Conservation (phyloP, 2,888 invertebrate genomes). For the Himalopsyche kuldschensis region DNA sequence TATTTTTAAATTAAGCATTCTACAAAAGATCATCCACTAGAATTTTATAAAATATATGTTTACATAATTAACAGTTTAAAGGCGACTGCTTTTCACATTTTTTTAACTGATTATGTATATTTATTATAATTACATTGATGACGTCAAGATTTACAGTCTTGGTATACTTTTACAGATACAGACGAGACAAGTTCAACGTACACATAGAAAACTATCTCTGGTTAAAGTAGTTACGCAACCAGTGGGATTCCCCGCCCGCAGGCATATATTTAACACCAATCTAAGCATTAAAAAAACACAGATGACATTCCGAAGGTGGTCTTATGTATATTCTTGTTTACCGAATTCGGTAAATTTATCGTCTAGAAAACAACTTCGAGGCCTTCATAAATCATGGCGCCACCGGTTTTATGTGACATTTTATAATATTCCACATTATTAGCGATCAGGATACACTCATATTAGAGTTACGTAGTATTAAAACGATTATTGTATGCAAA, state of each 20-base stretch:
- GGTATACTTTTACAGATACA: background rate
- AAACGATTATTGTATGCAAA: background rate
- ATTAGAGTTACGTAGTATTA: background rate
- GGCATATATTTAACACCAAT: background rate
- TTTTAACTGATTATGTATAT: background rate
- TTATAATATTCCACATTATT: background rate
- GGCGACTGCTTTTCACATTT: no score
- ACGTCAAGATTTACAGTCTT: background rate
- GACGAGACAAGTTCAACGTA: background rate
- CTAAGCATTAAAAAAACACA: background rate
- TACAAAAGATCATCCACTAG: no score
- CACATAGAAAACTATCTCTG: background rate
- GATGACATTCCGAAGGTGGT: background rate
- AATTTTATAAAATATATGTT: no score
- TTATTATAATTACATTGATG: background rate
- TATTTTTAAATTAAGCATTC: no score
- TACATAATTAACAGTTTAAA: no score
- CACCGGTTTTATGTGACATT: background rate
- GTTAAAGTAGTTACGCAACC: background rate
- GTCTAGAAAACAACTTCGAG: background rate
- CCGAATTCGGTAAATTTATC: background rate
- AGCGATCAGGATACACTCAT: background rate
- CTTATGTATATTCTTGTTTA: background rate
- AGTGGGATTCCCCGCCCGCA: background rate
- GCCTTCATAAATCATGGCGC: background rate